A percentile compares a stretch with the other conserved stretches of the same genome.
Evolutionary conservation across 2,113 vertebrate species (phyloP).

Genomic region (Nibea albiflora): DNA sequence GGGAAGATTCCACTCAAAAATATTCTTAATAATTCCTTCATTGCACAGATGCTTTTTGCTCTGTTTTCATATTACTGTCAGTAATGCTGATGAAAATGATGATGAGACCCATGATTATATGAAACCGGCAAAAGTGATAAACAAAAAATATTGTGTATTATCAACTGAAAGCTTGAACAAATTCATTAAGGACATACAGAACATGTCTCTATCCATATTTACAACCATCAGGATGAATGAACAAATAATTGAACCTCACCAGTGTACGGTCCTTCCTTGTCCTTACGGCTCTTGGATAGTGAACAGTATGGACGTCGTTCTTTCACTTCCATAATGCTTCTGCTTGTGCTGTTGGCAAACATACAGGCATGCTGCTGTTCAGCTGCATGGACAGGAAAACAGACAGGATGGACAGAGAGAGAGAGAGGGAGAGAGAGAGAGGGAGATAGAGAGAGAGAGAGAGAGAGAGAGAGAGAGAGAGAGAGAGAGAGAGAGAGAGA

Average conservation of each 20-base stretch:
- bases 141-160: too few relatives aligned
- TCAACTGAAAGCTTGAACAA: too few relatives aligned
- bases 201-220: too few relatives aligned
- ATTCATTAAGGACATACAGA: too few relatives aligned
- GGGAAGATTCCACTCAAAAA: conserved; percentile 1
- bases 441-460: neutral
- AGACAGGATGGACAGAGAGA: neutral
- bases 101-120: neutral
- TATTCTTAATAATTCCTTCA: neutral
- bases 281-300: conserved; percentile 93
- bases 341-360: conserved; percentile 81
- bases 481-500: neutral
- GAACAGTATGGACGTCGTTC: conserved; percentile 98
- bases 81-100: neutral
- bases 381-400: conserved; percentile 50
- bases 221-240: neutral
- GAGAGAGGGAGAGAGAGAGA: neutral
- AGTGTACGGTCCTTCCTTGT: conserved; percentile 91
- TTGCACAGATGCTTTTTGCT: neutral
- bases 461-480: too few relatives aligned
- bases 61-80: neutral
- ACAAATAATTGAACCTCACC: conserved; percentile 63
- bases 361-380: conserved; percentile 76
- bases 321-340: conserved; percentile 99
- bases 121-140: neutral